Conservation (phyloP, 2,113 vertebrate species). For the Muntiacus muntjak region DNA sequence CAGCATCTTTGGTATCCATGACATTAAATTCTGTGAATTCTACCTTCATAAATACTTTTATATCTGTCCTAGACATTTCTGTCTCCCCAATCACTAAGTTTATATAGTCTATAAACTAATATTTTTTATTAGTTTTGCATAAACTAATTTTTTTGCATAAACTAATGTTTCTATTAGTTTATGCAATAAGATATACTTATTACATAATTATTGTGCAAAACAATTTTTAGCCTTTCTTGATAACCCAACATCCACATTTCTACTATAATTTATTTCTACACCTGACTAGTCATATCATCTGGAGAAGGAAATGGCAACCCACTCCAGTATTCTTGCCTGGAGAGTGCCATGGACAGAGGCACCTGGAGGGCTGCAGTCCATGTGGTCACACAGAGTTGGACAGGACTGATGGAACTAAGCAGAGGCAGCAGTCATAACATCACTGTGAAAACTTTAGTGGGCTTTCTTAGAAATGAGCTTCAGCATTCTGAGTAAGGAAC, state of each 20-base stretch:
- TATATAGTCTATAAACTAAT: background rate
- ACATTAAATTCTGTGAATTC: background rate
- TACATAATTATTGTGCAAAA: background rate
- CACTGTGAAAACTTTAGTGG: background rate
- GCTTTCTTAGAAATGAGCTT: background rate
- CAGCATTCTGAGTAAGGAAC: background rate
- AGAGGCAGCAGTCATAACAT: background rate
- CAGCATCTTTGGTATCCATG: background rate
- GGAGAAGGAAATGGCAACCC: background rate
- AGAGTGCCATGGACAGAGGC: background rate
- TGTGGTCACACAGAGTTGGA: accelerated
- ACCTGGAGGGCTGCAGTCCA: background rate
- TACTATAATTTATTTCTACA: background rate
- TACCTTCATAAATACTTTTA: background rate
- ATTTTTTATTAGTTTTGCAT: background rate
- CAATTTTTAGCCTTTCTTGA: background rate
- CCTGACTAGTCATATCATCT: background rate
- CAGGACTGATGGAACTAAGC: background rate
- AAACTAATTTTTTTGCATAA: background rate
- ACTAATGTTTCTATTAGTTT: background rate
- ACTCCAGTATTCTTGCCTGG: background rate
- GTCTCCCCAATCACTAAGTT: background rate
- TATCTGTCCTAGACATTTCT: background rate
- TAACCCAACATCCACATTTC: background rate
- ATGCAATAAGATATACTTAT: background rate